A percentile compares a stretch with the other conserved stretches of the same genome.
These are phyloP conservation scores for Podocnemis expansa DNA, from an alignment of 2,113 vertebrate species.

Conservation along the genomic window DNA sequence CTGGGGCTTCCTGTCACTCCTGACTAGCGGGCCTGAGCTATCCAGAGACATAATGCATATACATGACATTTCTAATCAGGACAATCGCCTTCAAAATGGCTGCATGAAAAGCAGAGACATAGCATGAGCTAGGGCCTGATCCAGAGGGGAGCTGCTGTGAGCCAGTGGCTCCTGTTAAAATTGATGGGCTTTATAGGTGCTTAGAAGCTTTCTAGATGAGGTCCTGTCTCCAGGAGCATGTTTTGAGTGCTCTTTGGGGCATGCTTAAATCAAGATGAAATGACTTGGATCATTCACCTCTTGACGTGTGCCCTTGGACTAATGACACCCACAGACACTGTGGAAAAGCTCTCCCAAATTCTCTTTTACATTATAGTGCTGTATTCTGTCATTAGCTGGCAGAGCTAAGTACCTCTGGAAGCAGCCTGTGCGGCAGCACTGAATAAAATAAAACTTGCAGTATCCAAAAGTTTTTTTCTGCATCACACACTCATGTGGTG, in stretches of 20 bases:
- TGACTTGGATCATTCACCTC: accelerated
- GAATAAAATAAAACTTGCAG: not conserved
- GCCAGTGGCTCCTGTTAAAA: not conserved
- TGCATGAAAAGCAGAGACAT: not conserved
- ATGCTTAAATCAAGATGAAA: not conserved
- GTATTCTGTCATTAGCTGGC: not conserved
- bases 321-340: not conserved
- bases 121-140: not conserved
- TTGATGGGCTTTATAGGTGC: not conserved
- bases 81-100: not conserved
- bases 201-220: not conserved
- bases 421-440: not conserved
- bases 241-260: accelerated
- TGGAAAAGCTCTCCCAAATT: not conserved
- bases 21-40: not conserved
- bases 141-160: not conserved
- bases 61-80: conserved; percentile 3
- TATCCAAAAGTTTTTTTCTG: not conserved
- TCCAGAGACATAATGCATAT: not conserved
- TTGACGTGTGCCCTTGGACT: not conserved
- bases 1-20: not conserved
- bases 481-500: not conserved
- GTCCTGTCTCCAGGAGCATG: not conserved
- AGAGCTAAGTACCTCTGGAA: not conserved
- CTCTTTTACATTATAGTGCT: accelerated